These are phyloP conservation scores for Ceratina australensis DNA, from an alignment of 1,140 invertebrate genomes.

Conservation along the genomic window DNA sequence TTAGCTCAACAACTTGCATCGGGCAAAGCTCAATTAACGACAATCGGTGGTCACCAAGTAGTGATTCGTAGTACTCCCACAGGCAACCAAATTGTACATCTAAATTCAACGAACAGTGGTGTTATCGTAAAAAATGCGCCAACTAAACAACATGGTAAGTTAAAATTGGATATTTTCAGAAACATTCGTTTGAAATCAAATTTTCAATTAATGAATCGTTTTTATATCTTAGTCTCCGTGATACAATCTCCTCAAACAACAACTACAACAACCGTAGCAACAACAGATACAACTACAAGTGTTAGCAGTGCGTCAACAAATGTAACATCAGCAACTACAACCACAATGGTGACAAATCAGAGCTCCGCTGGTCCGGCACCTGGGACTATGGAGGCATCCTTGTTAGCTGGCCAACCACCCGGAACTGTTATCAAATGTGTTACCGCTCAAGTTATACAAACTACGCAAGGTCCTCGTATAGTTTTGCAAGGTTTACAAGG, in stretches of 20 bases:
- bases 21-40: constrained; percentile 90
- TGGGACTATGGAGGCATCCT: constrained; percentile 84
- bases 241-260: constrained; percentile 48
- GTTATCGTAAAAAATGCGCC: constrained; percentile 75
- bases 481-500: constrained; percentile 90
- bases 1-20: constrained; percentile 88
- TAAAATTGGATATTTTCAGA: neutral
- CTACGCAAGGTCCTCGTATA: constrained; percentile 89
- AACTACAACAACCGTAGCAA: constrained; percentile 37
- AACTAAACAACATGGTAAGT: constrained; percentile 66
- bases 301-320: constrained; percentile 39
- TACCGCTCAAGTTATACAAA: constrained; percentile 90
- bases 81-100: constrained; percentile 84
- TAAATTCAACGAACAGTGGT: constrained; percentile 73
- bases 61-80: constrained; percentile 84
- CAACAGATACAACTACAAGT: constrained; percentile 54
- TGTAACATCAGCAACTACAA: constrained; percentile 34
- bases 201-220: neutral
- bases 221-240: constrained; percentile 24
- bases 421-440: constrained; percentile 93
- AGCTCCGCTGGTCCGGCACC: constrained; percentile 59
- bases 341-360: constrained; percentile 38
- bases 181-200: neutral
- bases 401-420: constrained; percentile 87
- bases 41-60: constrained; percentile 91